Evolutionary conservation across 2,797 vertebrate genomes (phyloP).

Genomic region (Artibeus jamaicensis): DNA sequence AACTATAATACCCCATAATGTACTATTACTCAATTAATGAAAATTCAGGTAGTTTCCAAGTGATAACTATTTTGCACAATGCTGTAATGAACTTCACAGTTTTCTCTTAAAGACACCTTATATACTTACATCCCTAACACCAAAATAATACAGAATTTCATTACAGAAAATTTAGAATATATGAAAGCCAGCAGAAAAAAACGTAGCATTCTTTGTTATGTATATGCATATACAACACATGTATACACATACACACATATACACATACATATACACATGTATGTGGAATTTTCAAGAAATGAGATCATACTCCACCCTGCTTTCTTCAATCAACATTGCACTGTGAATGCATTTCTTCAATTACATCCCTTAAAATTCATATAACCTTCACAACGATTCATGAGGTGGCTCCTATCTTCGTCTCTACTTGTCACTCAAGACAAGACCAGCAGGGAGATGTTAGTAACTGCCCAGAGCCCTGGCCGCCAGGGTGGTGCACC

Average conservation of each 20-base stretch:
- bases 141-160: neutral
- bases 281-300: neutral
- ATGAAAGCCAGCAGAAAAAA: neutral
- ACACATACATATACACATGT: neutral
- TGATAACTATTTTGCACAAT: neutral
- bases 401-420: neutral
- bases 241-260: neutral
- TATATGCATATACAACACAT: rapidly evolving
- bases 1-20: neutral
- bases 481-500: neutral
- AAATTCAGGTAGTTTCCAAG: neutral
- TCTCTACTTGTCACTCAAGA: neutral
- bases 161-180: neutral
- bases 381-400: neutral
- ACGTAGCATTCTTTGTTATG: neutral
- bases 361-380: neutral
- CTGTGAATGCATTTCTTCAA: neutral
- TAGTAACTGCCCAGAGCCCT: neutral
- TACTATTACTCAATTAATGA: neutral
- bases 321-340: neutral
- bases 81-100: neutral
- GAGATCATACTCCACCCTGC: neutral
- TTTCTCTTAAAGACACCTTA: slow-evolving; percentile 13
- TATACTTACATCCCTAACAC: neutral
- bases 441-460: neutral